A percentile compares a stretch with the other conserved stretches of the same genome.
Conservation (phyloP, 2,888 invertebrate species). For the Oxyteleia sp. region DNA sequence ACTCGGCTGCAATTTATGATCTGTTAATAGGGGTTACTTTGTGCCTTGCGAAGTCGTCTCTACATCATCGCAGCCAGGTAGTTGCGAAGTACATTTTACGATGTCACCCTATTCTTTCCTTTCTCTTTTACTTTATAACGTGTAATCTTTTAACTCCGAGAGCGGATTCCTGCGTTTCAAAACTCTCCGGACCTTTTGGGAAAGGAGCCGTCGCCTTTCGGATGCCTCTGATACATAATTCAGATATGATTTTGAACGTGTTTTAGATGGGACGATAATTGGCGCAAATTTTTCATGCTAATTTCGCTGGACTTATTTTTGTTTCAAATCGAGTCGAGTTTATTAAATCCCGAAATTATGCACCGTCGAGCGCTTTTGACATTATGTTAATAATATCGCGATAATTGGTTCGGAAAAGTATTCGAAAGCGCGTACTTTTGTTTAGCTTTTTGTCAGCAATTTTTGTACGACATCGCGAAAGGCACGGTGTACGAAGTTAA, state of each 20-base stretch:
- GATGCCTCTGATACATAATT: slow-evolving; percentile 25
- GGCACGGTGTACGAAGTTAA: slow-evolving; percentile 71
- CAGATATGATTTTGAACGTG: slow-evolving; percentile 18
- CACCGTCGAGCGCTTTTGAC: neutral
- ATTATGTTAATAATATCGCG: slow-evolving; percentile 54
- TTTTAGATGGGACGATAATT: slow-evolving; percentile 32
- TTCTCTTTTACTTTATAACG: slow-evolving; percentile 36
- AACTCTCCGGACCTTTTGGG: slow-evolving; percentile 15
- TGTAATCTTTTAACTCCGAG: slow-evolving; percentile 45
- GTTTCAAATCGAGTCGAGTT: neutral
- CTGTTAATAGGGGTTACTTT: slow-evolving; percentile 86
- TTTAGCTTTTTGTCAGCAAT: slow-evolving; percentile 38
- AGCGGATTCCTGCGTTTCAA: slow-evolving; percentile 27
- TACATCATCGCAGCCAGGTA: slow-evolving; percentile 79
- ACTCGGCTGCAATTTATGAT: slow-evolving; percentile 85
- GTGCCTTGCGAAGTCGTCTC: slow-evolving; percentile 82
- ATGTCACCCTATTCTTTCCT: slow-evolving; percentile 62
- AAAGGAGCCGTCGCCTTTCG: neutral
- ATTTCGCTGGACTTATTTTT: neutral
- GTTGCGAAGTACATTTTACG: slow-evolving; percentile 81
- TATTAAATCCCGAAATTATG: neutral
- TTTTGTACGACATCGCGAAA: slow-evolving; percentile 56
- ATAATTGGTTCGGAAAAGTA: slow-evolving; percentile 50
- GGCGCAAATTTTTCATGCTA: slow-evolving; percentile 31
- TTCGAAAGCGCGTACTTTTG: slow-evolving; percentile 25